Evolutionary conservation across 2,888 invertebrate species (phyloP), one percentile per base, ranked within the genome.

Genomic region (Meandrusa payeni): DNA sequence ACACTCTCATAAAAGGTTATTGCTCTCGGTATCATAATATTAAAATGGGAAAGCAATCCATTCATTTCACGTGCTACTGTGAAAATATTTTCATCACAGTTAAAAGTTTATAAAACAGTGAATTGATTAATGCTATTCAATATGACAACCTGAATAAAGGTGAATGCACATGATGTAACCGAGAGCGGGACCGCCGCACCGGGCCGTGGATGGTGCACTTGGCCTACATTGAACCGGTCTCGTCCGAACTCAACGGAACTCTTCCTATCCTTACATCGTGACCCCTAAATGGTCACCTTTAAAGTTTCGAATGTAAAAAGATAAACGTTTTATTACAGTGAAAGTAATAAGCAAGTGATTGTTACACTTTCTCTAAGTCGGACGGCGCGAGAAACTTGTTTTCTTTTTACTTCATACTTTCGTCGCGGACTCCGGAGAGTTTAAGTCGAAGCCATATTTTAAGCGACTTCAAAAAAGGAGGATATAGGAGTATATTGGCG

Each of bases 191-290:
- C 43, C 29, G 55, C 48, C 52, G 53, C 49, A n/a, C 29, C 15
- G 56, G 47, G 50, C 50, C 46, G 44, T 13, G n/a, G 2, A 37
- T 26, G 27, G 75, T 73, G 75, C 76, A 80, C 83, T 83, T 83
- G 83, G 79, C 83, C 80, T 47, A 80, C 57, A 64, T 76, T 31
- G 43, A 65, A 76, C 74, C 68, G 75, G 71, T 58, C 54, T 47
- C 48, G 41, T 26, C 36, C 36, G 34, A 42, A 50, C 41, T 56
- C 54, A 54, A 50, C 63, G 62, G 66, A 73, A 69, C 74, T 74
- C 73, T 77, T 76, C 72, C 74, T 72, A 68, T 55, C 53, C 39
- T 38, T 39, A 41, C 24, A 41, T 17, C 42, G 33, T 45, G 39
- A 45, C 44, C 44, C 39, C 44, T 47, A 32, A 37, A 10, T 32